Evolutionary conservation across 2,113 vertebrate genomes (phyloP).

Genomic region (Dunckerocampus dactyliophorus): DNA sequence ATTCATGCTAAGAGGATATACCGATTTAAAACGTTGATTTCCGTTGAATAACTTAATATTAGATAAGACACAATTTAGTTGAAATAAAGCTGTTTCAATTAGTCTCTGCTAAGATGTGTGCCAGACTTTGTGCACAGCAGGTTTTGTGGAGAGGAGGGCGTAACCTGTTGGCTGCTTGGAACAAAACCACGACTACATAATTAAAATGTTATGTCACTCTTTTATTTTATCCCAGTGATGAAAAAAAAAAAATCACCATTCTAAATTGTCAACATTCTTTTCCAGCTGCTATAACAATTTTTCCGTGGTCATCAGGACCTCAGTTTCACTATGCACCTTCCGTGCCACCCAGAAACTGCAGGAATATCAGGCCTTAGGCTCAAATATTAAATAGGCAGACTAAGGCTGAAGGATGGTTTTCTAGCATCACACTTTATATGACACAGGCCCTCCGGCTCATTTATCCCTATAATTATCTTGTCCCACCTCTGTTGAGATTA

Average conservation of each 20-base stretch:
- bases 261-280: background rate
- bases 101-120: background rate
- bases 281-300: background rate
- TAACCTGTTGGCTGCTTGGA: background rate
- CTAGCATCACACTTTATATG: slow-evolving; percentile 34
- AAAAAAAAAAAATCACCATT: background rate
- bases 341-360: slow-evolving; percentile 36
- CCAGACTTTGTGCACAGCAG: background rate
- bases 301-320: background rate
- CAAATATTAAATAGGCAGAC: slow-evolving; percentile 67
- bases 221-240: background rate
- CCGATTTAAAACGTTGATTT: no score
- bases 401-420: slow-evolving; percentile 55
- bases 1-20: slow-evolving; percentile 1
- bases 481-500: slow-evolving; percentile 45
- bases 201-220: slow-evolving; percentile 1
- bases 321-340: background rate
- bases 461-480: slow-evolving; percentile 50
- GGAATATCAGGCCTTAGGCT: slow-evolving; percentile 54
- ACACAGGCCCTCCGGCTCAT: slow-evolving; percentile 30
- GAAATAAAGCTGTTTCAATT: background rate
- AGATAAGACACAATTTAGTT: background rate
- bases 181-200: background rate
- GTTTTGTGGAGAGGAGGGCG: slow-evolving; percentile 16
- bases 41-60: background rate